These are phyloP conservation scores for Aphelinus atriplicis DNA, from an alignment of 1,140 invertebrate species.

Conservation along the genomic window DNA sequence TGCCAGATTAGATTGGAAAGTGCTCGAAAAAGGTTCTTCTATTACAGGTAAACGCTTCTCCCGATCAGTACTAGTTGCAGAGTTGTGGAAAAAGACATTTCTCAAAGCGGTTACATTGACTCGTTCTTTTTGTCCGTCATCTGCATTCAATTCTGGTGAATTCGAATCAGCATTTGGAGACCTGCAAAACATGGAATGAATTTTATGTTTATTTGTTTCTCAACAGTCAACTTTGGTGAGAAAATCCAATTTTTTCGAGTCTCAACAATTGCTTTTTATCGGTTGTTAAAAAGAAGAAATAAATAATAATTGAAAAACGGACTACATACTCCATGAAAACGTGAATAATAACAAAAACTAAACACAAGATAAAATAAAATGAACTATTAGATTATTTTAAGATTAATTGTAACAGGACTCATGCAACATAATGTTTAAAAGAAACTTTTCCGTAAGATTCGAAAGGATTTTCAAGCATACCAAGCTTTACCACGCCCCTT, in stretches of 20 bases:
- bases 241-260: constrained; percentile 13
- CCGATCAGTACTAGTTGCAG: constrained; percentile 48
- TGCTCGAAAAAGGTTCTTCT: constrained; percentile 52
- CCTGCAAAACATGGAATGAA: constrained; percentile 39
- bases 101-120: constrained; percentile 56
- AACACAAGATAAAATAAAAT: not conserved
- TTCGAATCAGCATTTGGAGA: constrained; percentile 49
- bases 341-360: not conserved
- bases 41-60: constrained; percentile 61
- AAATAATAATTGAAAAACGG: not conserved
- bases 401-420: no score
- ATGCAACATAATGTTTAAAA: no score
- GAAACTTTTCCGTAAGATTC: no score
- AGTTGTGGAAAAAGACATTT: constrained; percentile 60
- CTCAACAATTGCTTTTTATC: constrained; percentile 19
- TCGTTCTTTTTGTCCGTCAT: constrained; percentile 50
- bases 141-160: constrained; percentile 43
- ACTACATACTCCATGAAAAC: not conserved
- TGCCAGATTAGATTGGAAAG: constrained; percentile 34
- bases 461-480: no score
- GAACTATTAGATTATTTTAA: not conserved
- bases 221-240: constrained; percentile 12
- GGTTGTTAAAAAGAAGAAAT: constrained; percentile 39
- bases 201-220: no score
- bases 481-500: no score